Evolutionary conservation across 2,797 vertebrate genomes (phyloP).

Genomic region (Argyrosomus regius): DNA sequence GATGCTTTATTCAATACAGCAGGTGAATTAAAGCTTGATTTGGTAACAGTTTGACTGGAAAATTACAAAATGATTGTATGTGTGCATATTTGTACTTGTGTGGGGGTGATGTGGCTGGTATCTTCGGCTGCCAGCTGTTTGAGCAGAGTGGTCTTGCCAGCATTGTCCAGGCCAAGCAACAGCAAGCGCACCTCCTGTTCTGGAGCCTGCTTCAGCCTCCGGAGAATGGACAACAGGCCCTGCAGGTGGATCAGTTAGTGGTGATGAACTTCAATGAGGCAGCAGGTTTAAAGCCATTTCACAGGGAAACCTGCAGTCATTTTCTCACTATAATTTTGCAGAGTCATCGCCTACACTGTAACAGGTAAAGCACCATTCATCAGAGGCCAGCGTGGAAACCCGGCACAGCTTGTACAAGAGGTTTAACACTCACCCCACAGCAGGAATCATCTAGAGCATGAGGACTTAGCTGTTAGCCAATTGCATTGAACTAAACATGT

Average conservation of each 20-base stretch:
- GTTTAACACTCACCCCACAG: slow-evolving; percentile 43
- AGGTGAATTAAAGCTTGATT: neutral
- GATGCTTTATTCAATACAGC: neutral
- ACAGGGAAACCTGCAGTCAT: slow-evolving; percentile 5
- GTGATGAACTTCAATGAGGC: slow-evolving; percentile 15
- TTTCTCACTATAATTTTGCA: slow-evolving; percentile 13
- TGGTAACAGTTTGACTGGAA: neutral
- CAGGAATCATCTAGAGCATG: slow-evolving; percentile 55
- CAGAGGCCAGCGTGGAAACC: slow-evolving; percentile 18
- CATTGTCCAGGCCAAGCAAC: slow-evolving; percentile 95
- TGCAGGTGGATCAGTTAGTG: slow-evolving; percentile 65
- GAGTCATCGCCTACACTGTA: neutral
- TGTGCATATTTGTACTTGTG: slow-evolving; percentile 74
- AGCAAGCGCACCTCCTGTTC: slow-evolving; percentile 95
- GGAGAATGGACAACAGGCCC: slow-evolving; percentile 95
- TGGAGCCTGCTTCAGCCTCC: slow-evolving; percentile 93
- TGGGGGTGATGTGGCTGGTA: slow-evolving; percentile 84
- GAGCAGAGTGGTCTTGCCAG: slow-evolving; percentile 92
- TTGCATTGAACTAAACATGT: slow-evolving; percentile 62
- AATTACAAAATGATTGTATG: neutral
- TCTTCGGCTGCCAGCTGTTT: slow-evolving; percentile 85
- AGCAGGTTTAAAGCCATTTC: slow-evolving; percentile 12
- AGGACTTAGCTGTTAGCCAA: slow-evolving; percentile 68
- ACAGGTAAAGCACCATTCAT: slow-evolving; percentile 31
- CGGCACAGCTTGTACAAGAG: slow-evolving; percentile 4